Evolutionary conservation across 2,888 invertebrate genomes (phyloP), one percentile per base, ranked within the genome.

Genomic region (Drosophila lutescens): DNA sequence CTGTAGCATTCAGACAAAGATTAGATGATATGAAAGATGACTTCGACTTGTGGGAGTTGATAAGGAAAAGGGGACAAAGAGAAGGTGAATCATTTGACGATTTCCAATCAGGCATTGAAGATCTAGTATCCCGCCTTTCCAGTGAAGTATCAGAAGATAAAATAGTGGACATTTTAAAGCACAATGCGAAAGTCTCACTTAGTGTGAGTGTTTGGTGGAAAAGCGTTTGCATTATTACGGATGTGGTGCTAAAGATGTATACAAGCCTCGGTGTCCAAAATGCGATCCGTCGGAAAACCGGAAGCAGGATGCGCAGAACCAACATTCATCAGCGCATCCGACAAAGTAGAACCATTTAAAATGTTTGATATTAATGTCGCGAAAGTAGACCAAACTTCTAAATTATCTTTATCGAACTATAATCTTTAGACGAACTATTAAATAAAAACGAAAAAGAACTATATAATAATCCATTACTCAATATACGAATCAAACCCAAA

Each of bases 261-360:
- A 44, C 15, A 41, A 41, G 41, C 43, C 43, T 23, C 43, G 43
- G 3, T 44, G 43, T 12, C 20, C 43, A 23, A 44, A 23, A 44
- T 44, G 43, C 36, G 13, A 36, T 36, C 36, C 36, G 36, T 36
- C 36, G 36, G 36, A 13, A 13, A 36, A 36, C 36, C 20, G 43
- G 12, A 44, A 44, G 17, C 23, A 23, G 44, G 44, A 44, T 44
- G 44, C 44, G 44, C 44, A 7, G 44, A 44, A 44, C 23, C 44
- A 44, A 7, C 6, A 7, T 13, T 23, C 13, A 41, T 41, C 44
- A 44, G 44, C 23, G 20, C 44, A 44, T 44, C 44, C 44, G 20
- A 13, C 44, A 23, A 44, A 44, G 13, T 10, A 23, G 23, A 44
- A 13, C 30, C 30, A 30, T 30, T 30, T 9, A 30, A 8, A 1